A percentile compares a stretch with the other conserved stretches of the same genome.
Evolutionary conservation across 2,797 vertebrate species (phyloP).

Genomic region (Hypotaenidia philippensis): DNA sequence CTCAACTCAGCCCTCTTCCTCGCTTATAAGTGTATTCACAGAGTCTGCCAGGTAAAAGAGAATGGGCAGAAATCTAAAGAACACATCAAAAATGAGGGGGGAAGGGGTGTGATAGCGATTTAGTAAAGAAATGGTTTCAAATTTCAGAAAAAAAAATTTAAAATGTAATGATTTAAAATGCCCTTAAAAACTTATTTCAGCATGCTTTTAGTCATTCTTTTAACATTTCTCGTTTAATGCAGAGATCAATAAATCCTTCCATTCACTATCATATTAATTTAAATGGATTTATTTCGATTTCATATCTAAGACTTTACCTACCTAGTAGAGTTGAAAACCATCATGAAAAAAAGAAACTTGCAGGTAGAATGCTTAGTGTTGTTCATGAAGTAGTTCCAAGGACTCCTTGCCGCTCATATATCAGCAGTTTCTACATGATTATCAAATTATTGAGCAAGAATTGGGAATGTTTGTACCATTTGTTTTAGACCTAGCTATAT

Average conservation of each 20-base stretch:
- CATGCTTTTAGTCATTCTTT: not conserved
- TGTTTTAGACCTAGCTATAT: not conserved
- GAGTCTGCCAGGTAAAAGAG: not conserved
- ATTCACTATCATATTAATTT: not conserved
- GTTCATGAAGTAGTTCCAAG: not conserved
- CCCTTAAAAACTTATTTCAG: not conserved
- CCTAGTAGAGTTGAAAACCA: not conserved
- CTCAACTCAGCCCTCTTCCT: not conserved
- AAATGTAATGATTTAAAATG: not conserved
- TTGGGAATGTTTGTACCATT: not conserved
- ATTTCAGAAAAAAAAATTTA: not conserved
- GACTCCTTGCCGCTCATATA: not conserved
- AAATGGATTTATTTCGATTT: not conserved
- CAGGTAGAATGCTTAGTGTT: not conserved
- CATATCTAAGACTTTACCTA: not conserved
- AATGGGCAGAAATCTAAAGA: not conserved
- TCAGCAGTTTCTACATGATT: not conserved
- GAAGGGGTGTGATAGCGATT: not conserved
- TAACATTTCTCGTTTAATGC: not conserved
- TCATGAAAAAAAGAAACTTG: not conserved
- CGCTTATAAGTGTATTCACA: not conserved
- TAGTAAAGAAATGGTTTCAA: not conserved
- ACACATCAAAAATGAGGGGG: not conserved
- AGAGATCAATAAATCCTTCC: not conserved
- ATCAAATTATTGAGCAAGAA: not conserved